Conservation (phyloP, 92 coral and sea anemone genomes). For the Umimayanthus kanabou region DNA sequence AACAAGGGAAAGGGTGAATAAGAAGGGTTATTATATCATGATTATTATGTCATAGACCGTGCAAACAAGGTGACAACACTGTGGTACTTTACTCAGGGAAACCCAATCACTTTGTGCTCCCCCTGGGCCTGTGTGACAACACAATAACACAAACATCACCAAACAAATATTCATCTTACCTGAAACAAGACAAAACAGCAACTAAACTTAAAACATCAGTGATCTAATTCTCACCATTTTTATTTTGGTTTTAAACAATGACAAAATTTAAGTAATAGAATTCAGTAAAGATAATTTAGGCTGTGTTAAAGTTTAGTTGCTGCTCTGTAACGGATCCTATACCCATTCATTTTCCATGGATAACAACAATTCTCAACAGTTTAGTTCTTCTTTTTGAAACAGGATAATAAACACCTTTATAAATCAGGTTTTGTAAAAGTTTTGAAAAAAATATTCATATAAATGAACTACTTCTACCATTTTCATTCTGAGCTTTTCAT, state of each 20-base stretch:
- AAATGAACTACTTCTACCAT: constrained; percentile 25
- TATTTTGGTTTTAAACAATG: not conserved
- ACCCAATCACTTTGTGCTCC: constrained; percentile 6
- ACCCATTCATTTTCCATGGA: not conserved
- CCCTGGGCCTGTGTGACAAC: constrained; percentile 15
- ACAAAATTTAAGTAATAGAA: not conserved
- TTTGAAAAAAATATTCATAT: no score
- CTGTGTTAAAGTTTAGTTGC: constrained; percentile 8
- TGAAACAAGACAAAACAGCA: constrained; percentile 29
- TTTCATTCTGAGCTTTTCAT: not conserved
- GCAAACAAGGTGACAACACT: constrained; percentile 33
- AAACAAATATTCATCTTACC: constrained; percentile 9
- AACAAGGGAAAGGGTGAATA: constrained; percentile 69
- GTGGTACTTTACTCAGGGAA: constrained; percentile 31
- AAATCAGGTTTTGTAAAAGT: no score
- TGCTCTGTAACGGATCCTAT: not conserved
- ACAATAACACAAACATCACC: not conserved
- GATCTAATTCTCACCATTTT: not conserved
- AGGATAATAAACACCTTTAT: no score
- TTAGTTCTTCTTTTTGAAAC: not conserved
- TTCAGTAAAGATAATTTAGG: not conserved
- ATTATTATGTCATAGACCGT: not conserved
- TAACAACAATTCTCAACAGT: not conserved
- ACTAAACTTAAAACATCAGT: constrained; percentile 4
- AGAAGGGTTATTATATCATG: constrained; percentile 41